Evolutionary conservation across 2,797 vertebrate genomes (phyloP), one percentile per base, ranked within the genome.

Genomic region (Merluccius polli): DNA sequence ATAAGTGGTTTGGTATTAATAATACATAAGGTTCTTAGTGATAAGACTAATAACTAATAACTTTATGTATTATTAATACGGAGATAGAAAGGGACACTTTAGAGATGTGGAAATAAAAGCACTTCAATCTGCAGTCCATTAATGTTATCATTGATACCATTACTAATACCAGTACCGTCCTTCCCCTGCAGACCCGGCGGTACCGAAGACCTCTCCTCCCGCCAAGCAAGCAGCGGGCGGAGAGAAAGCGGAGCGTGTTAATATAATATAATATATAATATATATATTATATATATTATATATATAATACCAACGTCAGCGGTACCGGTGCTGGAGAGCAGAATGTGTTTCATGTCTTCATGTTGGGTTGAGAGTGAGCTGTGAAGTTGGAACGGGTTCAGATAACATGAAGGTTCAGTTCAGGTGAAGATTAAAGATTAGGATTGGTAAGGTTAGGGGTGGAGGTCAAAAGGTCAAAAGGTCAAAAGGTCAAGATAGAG

Each of bases 181-280:
- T 63, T 36, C 6, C 36, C 24, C 77, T 79, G 29, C 79, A 91
- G 89, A 84, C 35, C 84, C 88, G 24, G 71, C 75, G 3, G 29
- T 70, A 12, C 70, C 72, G n/a, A 81, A 76, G 74, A 71, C n/a
- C 9, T 44, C 59, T 70, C 29, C 35, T 0, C 35, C 70, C 74
- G 15, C 13, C 30, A 69, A 86, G 73, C 79, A 77, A 29, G 8
- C 71, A 59, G 76, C 78, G 24, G 76, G 71, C 10, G 31, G 74
- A n/a, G 35, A 72, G 4, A 69, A 76, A 24, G 73, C 32, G 1
- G 67, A 75, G 63, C 72, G 29, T 5, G 10, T 6, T n/a, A n/a
- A n/a, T n/a, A n/a, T n/a, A n/a, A n/a, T n/a, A n/a, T n/a, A n/a
- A n/a, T n/a, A n/a, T n/a, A n/a, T n/a, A n/a, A n/a, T n/a, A n/a